phyloP scores from a whole-genome alignment of 2,888 invertebrate species.

The Philopedon plagiatum region DNA sequence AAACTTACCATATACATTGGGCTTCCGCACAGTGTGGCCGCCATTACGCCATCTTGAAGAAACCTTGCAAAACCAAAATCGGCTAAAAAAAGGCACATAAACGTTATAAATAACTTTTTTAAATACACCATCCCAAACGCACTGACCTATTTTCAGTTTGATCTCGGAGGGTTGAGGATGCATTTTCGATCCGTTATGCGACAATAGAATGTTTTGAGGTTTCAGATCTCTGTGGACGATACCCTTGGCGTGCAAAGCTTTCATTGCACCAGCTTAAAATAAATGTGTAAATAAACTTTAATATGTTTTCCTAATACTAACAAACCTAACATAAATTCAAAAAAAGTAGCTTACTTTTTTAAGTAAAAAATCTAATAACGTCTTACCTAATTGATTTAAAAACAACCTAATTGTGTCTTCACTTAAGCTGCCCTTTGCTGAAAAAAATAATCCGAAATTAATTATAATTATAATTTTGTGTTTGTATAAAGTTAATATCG shows the following conservation, averaged over 20 bases:
- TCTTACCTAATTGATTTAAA: conserved; percentile 90
- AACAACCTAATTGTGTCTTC: conserved; percentile 98
- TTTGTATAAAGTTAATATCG: too few species aligned
- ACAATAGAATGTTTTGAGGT: conserved; percentile 98
- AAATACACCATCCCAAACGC: not conserved
- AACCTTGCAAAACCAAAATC: conserved; percentile 99
- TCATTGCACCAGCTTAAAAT: conserved; percentile 91
- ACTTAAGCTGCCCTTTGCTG: conserved; percentile 93
- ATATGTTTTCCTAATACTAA: too few species aligned
- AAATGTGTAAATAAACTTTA: not conserved
- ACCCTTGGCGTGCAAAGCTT: conserved; percentile 96
- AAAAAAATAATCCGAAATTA: conserved; percentile 62
- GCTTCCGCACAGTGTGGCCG: conserved; percentile 98
- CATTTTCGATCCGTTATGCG: conserved; percentile 80
- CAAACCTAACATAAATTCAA: too few species aligned
- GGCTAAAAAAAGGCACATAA: conserved; percentile 75
- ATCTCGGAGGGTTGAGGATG: conserved; percentile 87
- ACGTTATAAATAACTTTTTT: too few species aligned
- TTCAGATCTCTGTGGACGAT: conserved; percentile 99
- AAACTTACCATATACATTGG: conserved; percentile 98
- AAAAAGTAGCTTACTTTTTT: too few species aligned
- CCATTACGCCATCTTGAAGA: conserved; percentile 99
- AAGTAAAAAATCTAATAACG: not conserved
- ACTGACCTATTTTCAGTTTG: conserved; percentile 92
- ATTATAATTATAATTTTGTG: too few species aligned